phyloP scores from a whole-genome alignment of 2,797 vertebrate genomes.

The Allobates femoralis region DNA sequence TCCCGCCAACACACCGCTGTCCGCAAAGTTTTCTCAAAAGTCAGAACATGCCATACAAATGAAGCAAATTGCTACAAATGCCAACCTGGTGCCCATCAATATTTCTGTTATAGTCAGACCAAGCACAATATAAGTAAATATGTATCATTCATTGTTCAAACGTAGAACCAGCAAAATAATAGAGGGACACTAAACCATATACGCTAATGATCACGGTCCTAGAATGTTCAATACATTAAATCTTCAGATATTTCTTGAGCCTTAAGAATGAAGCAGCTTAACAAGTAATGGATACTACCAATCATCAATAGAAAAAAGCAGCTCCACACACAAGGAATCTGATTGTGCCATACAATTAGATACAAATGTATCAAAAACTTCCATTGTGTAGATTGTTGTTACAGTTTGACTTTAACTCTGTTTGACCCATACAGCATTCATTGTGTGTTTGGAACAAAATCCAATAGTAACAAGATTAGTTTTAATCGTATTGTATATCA shows the following conservation, averaged over 20 bases:
- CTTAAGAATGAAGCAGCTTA: neutral
- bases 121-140: neutral
- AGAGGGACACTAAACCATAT: neutral
- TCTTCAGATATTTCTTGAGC: neutral
- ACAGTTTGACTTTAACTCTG: neutral
- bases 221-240: neutral
- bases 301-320: too few relatives aligned
- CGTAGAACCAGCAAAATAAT: neutral
- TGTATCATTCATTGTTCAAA: neutral
- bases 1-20: conserved; percentile 3
- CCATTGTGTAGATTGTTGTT: neutral
- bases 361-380: neutral
- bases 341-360: neutral
- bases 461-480: conserved; percentile 5
- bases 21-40: conserved; percentile 38
- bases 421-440: neutral
- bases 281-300: neutral
- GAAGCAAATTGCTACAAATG: neutral
- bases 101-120: neutral
- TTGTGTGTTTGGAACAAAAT: neutral
- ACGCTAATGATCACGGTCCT: neutral
- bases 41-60: neutral
- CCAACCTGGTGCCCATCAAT: neutral
- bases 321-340: neutral
- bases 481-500: conserved; percentile 13